Evolutionary conservation across 2,888 invertebrate genomes (phyloP), one percentile per base, ranked within the genome.

Genomic region (Agrotis clavis): DNA sequence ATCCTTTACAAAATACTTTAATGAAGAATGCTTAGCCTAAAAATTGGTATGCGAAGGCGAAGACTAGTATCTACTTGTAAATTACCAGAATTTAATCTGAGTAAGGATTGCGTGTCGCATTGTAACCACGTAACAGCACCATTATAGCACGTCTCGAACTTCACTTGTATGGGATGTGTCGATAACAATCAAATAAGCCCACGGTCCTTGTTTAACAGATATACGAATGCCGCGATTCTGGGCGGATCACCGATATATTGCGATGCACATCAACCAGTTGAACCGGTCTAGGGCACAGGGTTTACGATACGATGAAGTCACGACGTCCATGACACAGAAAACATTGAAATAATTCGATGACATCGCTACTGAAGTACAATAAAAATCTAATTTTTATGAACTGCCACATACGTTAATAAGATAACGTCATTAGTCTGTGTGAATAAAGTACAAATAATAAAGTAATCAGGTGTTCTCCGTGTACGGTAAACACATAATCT

Each of bases 291-390:
- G 87, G 84, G 87, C 86, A 85, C 57, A 86, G 88, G 85, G 88
- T 86, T 83, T 84, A 85, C 74, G 77, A 71, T 79, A 82, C 86
- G 89, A 88, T 91, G 86, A 86, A 80, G 90, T 91, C 91, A 90
- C 77, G 57, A n/a, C 80, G 91, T 83, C 94, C 94, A 50, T 94
- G 94, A 87, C 94, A 90, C 77, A 86, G 86, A 84, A 90, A 71
- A 80, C 84, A 75, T 83, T 72, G 64, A 60, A 83, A 79, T 83
- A 81, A 88, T 88, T 88, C 86, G 86, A 86, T 84, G 82, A 83
- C 79, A 83, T 67, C 68, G 51, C 56, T 67, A 74, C 67, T 73
- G 66, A 71, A 76, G 68, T 76, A 47, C 79, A 80, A 78, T 87
- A 85, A 86, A 87, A 84, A 82, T 85, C 83, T 67, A 82, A 81